Evolutionary conservation across 2,888 invertebrate species (phyloP).

Genomic region (Ennomos fuscantarius): DNA sequence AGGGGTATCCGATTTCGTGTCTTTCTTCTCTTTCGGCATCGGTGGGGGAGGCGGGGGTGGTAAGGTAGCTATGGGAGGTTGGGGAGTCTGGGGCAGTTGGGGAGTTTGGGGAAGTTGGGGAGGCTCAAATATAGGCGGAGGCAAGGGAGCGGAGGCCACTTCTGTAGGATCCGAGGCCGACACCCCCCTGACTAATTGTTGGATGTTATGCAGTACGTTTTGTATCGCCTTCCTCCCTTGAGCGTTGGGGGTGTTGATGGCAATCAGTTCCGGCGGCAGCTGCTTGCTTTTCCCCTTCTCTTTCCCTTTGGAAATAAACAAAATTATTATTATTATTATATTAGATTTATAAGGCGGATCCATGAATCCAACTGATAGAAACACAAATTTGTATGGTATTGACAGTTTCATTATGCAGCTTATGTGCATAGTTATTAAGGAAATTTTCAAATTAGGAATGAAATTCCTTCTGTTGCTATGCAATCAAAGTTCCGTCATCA

Average conservation of each 20-base stretch:
- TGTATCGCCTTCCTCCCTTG: constrained; percentile 77
- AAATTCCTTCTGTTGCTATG: too few species aligned
- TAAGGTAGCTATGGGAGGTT: constrained; percentile 27
- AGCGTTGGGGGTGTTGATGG: constrained; percentile 81
- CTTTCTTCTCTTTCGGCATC: constrained; percentile 65
- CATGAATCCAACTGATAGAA: too few species aligned
- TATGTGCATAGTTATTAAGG: too few species aligned
- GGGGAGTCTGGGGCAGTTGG: not conserved
- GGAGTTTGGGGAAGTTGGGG: constrained; percentile 15
- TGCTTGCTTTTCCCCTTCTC: constrained; percentile 68
- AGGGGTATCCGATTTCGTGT: constrained; percentile 57
- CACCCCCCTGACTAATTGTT: constrained; percentile 78
- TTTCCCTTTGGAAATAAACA: constrained; percentile 45
- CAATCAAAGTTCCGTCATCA: too few species aligned
- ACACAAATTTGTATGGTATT: too few species aligned
- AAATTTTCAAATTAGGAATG: too few species aligned
- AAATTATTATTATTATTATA: too few species aligned
- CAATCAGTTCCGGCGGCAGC: constrained; percentile 85
- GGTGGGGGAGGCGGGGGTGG: constrained; percentile 20
- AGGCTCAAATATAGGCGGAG: constrained; percentile 52
- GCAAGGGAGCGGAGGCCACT: constrained; percentile 69
- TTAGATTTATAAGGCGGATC: too few species aligned
- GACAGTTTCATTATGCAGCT: too few species aligned
- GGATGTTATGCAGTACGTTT: constrained; percentile 78
- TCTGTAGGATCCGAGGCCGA: constrained; percentile 77